Evolutionary conservation across 2,113 vertebrate species (phyloP).

Genomic region (Onychostruthus taczanowskii): DNA sequence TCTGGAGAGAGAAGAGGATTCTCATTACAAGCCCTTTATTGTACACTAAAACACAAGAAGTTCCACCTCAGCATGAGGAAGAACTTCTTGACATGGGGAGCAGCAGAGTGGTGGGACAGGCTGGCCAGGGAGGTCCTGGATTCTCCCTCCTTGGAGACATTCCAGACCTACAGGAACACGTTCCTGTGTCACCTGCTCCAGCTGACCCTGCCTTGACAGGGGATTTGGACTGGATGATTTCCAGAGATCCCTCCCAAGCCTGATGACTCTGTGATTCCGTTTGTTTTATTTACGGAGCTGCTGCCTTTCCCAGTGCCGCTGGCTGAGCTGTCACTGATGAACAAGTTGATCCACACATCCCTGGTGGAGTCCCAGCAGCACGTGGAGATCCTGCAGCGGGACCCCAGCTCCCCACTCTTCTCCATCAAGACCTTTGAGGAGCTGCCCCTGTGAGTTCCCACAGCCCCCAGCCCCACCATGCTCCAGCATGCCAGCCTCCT

Average conservation of each 20-base stretch:
- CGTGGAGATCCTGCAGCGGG: constrained; percentile 75
- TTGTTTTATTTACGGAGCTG: background rate
- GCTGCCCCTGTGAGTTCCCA: constrained; percentile 70
- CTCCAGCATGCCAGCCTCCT: accelerated
- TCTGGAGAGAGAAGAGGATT: background rate
- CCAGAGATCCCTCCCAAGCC: background rate
- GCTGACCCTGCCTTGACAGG: background rate
- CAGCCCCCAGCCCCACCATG: accelerated
- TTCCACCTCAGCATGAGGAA: background rate
- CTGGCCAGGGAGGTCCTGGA: no score
- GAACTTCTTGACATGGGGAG: background rate
- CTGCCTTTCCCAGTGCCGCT: constrained; percentile 8
- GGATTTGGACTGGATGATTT: background rate
- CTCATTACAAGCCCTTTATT: background rate
- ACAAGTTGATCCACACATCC: constrained; percentile 75
- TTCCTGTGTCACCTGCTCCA: background rate
- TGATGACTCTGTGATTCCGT: background rate
- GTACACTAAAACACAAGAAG: background rate
- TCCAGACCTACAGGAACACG: background rate
- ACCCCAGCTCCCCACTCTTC: constrained; percentile 75
- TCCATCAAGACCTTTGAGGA: constrained; percentile 76
- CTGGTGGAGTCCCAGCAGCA: constrained; percentile 72
- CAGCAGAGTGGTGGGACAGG: background rate
- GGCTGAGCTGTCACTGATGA: constrained; percentile 72
- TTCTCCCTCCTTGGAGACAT: background rate